Evolutionary conservation across 2,888 invertebrate species (phyloP).

Genomic region (Punctoribates punctum): DNA sequence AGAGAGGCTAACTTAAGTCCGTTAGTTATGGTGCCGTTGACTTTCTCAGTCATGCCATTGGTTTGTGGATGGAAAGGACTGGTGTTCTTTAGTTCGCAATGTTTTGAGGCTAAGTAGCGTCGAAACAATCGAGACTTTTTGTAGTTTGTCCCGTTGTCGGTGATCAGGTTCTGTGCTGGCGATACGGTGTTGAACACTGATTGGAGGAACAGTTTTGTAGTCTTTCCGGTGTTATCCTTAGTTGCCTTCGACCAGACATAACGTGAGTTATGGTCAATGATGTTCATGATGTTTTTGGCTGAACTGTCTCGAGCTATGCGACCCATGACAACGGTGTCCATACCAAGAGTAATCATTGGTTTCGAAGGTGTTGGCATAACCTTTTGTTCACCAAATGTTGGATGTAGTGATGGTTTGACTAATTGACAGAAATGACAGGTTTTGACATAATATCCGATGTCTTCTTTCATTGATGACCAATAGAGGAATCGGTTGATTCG

Average conservation of each 20-base stretch:
- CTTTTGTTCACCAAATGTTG: background rate
- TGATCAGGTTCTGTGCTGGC: no score
- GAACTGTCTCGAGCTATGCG: background rate
- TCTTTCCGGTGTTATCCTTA: no score
- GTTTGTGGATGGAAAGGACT: conserved; percentile 36
- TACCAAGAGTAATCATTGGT: background rate
- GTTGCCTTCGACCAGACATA: conserved; percentile 21
- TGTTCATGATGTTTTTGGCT: background rate
- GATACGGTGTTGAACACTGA: no score
- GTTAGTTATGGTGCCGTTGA: background rate
- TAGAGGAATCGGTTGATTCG: background rate
- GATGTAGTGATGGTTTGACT: background rate
- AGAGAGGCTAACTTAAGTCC: background rate
- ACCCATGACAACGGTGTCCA: conserved; percentile 30
- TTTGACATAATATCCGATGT: conserved; percentile 1
- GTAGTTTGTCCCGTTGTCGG: no score
- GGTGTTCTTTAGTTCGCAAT: background rate
- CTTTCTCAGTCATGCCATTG: conserved; percentile 7
- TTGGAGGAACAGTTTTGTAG: no score
- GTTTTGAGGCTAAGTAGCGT: no score
- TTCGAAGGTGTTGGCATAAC: background rate
- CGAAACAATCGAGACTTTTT: no score
- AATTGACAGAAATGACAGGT: conserved; percentile 24
- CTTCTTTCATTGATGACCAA: background rate
- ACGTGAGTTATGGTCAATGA: conserved; percentile 3